A percentile compares a stretch with the other conserved stretches of the same genome.
These are phyloP conservation scores for Lamprologus lemairii DNA, from an alignment of 2,113 vertebrate species.

Conservation along the genomic window DNA sequence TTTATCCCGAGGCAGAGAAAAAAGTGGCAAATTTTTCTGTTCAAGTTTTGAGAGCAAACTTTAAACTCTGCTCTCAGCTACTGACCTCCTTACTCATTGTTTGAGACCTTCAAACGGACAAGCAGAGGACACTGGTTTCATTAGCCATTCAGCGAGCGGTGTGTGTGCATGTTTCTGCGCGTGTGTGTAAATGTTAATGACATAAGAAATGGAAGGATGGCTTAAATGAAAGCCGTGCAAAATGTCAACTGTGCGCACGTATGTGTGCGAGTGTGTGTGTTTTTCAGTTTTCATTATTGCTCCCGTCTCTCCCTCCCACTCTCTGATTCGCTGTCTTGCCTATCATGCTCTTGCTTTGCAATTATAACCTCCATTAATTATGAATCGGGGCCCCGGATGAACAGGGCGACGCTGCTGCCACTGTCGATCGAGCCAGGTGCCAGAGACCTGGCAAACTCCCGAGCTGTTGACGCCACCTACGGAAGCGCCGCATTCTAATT, in stretches of 20 bases:
- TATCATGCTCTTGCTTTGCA: conserved; percentile 42
- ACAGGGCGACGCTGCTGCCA: conserved; percentile 13
- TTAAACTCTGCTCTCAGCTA: background rate
- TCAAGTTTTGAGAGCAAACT: background rate
- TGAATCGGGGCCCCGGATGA: conserved; percentile 62
- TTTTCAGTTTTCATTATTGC: conserved; percentile 47
- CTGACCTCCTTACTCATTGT: background rate
- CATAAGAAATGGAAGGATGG: conserved; percentile 29
- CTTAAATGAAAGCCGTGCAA: conserved; percentile 44
- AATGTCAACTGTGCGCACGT: conserved; percentile 42
- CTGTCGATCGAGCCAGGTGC: conserved; percentile 5
- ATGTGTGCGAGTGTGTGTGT: background rate
- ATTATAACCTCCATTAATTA: conserved; percentile 72
- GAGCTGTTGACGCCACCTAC: conserved; percentile 18
- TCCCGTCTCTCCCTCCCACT: background rate
- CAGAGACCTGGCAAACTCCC: conserved; percentile 26
- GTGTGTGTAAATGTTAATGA: conserved; percentile 59
- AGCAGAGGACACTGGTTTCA: conserved; percentile 43
- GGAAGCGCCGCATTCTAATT: conserved; percentile 46
- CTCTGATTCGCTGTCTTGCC: conserved; percentile 9
- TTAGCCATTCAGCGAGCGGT: conserved; percentile 2
- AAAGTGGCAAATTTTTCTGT: background rate
- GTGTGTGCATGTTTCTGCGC: conserved; percentile 1
- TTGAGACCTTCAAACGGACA: conserved; percentile 31
- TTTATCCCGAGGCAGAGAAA: background rate